phyloP scores from a whole-genome alignment of 2,888 invertebrate species.

The Andrena dorsata region DNA sequence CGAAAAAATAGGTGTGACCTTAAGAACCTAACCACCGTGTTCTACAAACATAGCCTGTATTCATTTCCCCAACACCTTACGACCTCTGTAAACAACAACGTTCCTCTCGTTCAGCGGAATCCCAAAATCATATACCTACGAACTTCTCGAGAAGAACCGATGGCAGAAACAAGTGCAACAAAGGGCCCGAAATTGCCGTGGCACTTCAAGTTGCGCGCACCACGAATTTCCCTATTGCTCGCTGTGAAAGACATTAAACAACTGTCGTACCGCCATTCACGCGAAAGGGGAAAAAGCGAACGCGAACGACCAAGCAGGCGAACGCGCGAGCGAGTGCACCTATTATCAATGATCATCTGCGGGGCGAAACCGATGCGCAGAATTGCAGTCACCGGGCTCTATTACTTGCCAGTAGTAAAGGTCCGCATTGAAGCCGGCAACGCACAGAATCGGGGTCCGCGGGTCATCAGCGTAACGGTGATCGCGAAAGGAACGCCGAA shows the following conservation, averaged over 20 bases:
- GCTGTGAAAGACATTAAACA: conserved; percentile 14
- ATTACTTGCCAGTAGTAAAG: conserved; percentile 23
- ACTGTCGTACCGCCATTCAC: background rate
- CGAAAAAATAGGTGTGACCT: too few species aligned
- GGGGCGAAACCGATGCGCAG: conserved; percentile 27
- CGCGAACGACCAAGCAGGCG: conserved; percentile 1
- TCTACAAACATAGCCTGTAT: too few species aligned
- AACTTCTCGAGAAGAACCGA: too few species aligned
- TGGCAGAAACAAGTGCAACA: too few species aligned
- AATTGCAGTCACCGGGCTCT: conserved; percentile 41
- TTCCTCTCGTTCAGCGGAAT: too few species aligned
- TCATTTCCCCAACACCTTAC: too few species aligned
- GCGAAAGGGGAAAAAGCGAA: background rate
- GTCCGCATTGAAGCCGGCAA: conserved; percentile 45
- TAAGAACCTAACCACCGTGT: too few species aligned
- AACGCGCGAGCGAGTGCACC: conserved; percentile 26
- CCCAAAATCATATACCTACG: too few species aligned
- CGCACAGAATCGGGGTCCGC: conserved; percentile 23
- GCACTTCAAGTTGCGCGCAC: too few species aligned
- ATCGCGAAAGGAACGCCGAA: conserved; percentile 31
- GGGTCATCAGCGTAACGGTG: conserved; percentile 36
- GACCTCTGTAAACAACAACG: too few species aligned
- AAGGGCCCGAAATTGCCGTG: too few species aligned
- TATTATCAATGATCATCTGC: conserved; percentile 47
- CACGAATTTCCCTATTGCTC: too few species aligned